Percentiles rank a stretch among this genome's conserved stretches.
phyloP scores from a whole-genome alignment of 2,797 vertebrate genomes.

The Rhabdophis nuchalis region DNA sequence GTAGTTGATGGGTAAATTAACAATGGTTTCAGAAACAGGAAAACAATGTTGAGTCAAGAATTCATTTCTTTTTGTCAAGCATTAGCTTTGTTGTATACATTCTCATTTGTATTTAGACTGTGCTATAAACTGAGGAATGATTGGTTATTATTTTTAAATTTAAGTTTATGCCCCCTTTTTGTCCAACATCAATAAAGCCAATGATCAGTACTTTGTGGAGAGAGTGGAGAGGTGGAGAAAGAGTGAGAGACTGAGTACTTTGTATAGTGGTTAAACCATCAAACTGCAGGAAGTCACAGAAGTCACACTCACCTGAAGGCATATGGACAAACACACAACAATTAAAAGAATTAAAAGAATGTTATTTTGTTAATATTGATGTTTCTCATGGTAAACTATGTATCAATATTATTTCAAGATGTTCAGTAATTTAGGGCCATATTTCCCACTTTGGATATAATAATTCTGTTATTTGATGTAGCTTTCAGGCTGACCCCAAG shows the following conservation, averaged over 20 bases:
- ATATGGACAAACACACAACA: not conserved
- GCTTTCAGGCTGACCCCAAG: slow-evolving; percentile 97
- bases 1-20: not conserved
- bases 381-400: not conserved
- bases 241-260: not conserved
- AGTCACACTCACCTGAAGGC: not conserved
- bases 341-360: not conserved
- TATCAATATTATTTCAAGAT: not conserved
- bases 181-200: not conserved
- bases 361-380: not conserved
- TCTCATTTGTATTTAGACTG: not conserved
- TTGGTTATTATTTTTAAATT: not conserved
- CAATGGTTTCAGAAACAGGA: not conserved
- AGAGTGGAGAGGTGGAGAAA: no score
- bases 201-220: not conserved
- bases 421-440: not conserved
- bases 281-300: not conserved
- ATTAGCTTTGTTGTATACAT: not conserved
- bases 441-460: not conserved
- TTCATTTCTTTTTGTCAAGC: not conserved
- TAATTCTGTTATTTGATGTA: slow-evolving; percentile 60
- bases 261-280: not conserved
- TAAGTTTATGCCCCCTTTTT: not conserved
- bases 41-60: not conserved
- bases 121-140: not conserved